Evolutionary conservation across 1,140 invertebrate genomes (phyloP), one percentile per base, ranked within the genome.

Genomic region (Hylaeus anthracinus): DNA sequence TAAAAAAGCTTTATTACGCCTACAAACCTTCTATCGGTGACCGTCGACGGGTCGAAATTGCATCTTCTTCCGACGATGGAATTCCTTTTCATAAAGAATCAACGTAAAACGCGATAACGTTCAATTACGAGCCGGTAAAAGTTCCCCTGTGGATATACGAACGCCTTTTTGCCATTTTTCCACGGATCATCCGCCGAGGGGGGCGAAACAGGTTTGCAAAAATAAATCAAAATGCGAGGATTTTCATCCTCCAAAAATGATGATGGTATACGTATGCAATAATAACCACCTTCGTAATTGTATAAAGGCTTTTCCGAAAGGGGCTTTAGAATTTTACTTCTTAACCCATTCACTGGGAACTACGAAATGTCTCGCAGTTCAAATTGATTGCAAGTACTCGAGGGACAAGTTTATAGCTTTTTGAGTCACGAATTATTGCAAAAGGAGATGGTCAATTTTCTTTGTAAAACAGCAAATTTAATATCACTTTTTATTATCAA

Each of bases 1-100:
- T 85, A 82, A 86, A 88, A 74, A 84, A 75, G 60, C 79, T 66
- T 78, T 73, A 86, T 80, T 86, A 81, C 67, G 71, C 39, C 64
- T 78, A 58, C 48, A 72, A 65, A 75, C 43, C 78, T 73, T 69
- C 39, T 56, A 71, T 72, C 61, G 55, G 65, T 78, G 72, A 61
- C 75, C 67, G 81, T 71, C 64, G 60, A 72, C 66, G 53, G 26
- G 73, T 56, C 73, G 69, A 83, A 82, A 83, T 83, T 77, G 61
- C 56, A 86, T 74, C 69, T 43, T 72, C 79, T 53, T 39, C 53
- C n/a, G 61, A 63, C 66, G 73, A 81, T 76, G 73, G 71, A 81
- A 70, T 81, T 77, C 70, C 66, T 72, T 82, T 82, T 79, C 67
- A 72, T 77, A 80, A 79, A 66, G 26, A 80, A 70, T 76, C 77